phyloP scores from a whole-genome alignment of 2,888 invertebrate species.

The Pantelozetes paolii region DNA sequence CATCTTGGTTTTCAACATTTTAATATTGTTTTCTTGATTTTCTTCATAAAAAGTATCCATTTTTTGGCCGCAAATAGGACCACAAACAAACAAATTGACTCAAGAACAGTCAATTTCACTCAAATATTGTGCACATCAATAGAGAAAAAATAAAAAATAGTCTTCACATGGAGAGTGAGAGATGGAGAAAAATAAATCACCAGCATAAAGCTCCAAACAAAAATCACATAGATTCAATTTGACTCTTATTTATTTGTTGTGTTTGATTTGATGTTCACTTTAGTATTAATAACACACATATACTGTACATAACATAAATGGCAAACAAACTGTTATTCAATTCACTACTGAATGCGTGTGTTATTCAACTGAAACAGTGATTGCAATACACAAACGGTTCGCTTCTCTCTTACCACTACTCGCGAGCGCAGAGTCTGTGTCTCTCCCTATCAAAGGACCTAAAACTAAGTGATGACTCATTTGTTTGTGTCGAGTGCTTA shows the following conservation, averaged over 20 bases:
- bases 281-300: too few relatives aligned
- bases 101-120: neutral
- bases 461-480: conserved; percentile 4
- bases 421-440: neutral
- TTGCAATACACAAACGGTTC: too few relatives aligned
- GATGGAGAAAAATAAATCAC: too few relatives aligned
- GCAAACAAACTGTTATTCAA: neutral
- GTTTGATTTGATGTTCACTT: too few relatives aligned
- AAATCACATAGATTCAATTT: too few relatives aligned
- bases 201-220: too few relatives aligned
- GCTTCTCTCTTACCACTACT: too few relatives aligned
- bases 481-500: neutral
- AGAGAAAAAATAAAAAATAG: too few relatives aligned
- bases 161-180: too few relatives aligned
- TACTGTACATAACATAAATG: neutral
- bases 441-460: neutral
- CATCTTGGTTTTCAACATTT: conserved; percentile 33
- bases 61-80: neutral
- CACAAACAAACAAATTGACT: neutral
- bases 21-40: neutral
- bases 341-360: neutral
- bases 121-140: neutral
- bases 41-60: conserved; percentile 23
- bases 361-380: too few relatives aligned
- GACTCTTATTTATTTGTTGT: too few relatives aligned